Percentiles rank a stretch among this genome's conserved stretches.
Evolutionary conservation across 2,113 vertebrate species (phyloP).

Genomic region (Uropsilus gracilis): DNA sequence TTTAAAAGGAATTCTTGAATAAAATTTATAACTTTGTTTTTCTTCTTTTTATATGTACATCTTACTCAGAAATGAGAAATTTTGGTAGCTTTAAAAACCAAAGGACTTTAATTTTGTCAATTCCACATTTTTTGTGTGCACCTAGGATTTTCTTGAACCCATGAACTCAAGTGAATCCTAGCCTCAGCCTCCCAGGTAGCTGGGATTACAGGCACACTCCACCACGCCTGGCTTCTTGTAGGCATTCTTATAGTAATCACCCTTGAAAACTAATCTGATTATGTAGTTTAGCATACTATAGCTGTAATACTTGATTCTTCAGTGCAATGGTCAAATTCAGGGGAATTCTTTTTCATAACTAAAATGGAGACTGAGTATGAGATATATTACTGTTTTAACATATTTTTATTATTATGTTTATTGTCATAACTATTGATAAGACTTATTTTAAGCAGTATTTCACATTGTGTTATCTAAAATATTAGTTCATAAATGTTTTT

Average conservation of each 20-base stretch:
- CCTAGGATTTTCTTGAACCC: too few relatives aligned
- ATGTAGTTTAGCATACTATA: constrained; percentile 69
- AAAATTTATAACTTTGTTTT: not conserved
- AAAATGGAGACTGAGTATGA: constrained; percentile 68
- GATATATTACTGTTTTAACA: constrained; percentile 51
- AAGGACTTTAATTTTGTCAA: constrained; percentile 76
- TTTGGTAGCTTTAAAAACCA: constrained; percentile 78
- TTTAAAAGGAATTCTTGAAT: constrained; percentile 4
- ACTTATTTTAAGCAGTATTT: constrained; percentile 20
- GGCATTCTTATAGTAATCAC: constrained; percentile 71
- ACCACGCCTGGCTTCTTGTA: too few relatives aligned
- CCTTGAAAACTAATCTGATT: constrained; percentile 81
- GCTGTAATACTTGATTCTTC: constrained; percentile 59
- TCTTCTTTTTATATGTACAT: not conserved
- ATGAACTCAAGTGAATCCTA: too few relatives aligned
- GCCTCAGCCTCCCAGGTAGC: too few relatives aligned
- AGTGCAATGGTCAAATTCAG: constrained; percentile 41
- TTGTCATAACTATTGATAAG: not conserved
- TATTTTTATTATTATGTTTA: not conserved
- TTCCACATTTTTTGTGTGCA: constrained; percentile 77
- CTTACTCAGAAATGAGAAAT: constrained; percentile 11
- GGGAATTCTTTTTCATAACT: constrained; percentile 44
- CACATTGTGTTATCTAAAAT: not conserved
- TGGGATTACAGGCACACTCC: too few relatives aligned
- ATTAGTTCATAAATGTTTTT: not conserved